Conservation (phyloP, 2,888 invertebrate species). For the Linnaemya vulpina region DNA sequence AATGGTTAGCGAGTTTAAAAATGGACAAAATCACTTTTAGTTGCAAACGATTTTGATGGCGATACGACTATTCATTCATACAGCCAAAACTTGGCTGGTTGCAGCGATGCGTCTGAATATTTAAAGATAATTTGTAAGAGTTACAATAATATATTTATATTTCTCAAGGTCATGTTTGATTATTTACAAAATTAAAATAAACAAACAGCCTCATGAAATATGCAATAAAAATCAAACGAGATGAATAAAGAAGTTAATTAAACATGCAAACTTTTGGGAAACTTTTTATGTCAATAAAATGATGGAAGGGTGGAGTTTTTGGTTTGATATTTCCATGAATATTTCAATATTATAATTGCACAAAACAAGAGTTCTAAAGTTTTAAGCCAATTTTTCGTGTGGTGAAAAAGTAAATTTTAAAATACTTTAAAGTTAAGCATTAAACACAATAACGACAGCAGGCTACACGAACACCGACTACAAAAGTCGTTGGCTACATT, state of each 20-base stretch:
- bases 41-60: constrained; percentile 8
- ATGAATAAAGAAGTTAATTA: constrained; percentile 11
- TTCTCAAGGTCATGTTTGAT: constrained; percentile 68
- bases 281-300: background rate
- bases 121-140: constrained; percentile 37
- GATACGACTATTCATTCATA: constrained; percentile 12
- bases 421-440: background rate
- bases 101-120: background rate
- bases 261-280: constrained; percentile 34
- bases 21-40: constrained; percentile 24
- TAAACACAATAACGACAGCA: no score
- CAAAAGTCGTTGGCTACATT: no score
- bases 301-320: background rate
- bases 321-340: background rate
- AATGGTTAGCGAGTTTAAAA: constrained; percentile 27
- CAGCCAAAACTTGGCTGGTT: background rate
- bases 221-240: constrained; percentile 39
- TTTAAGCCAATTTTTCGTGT: constrained; percentile 4
- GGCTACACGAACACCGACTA: no score
- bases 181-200: constrained; percentile 39
- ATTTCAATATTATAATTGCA: background rate
- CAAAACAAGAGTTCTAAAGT: no score
- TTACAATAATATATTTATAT: constrained; percentile 1
- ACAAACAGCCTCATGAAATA: constrained; percentile 29
- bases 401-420: constrained; percentile 8